Conservation (phyloP, 2,888 invertebrate species). For the Macrosiphum euphorbiae region DNA sequence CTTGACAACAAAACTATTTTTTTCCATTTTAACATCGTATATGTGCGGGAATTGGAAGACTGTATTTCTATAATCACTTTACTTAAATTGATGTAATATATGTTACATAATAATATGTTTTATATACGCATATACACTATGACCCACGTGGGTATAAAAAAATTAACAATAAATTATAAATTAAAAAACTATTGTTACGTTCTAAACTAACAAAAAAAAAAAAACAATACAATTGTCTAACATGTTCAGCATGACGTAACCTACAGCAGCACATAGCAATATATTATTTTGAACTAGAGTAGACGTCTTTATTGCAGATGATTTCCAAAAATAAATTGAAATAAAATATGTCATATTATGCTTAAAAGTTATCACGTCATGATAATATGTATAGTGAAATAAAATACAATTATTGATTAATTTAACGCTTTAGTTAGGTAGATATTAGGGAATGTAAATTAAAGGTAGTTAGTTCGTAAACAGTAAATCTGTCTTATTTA, state of each 20-base stretch:
- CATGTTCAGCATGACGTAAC: neutral
- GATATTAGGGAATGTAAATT: neutral
- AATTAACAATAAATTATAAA: neutral
- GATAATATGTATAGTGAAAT: neutral
- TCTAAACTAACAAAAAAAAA: neutral
- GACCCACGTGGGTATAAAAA: neutral
- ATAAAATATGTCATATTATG: neutral
- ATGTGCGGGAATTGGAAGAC: neutral
- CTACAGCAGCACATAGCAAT: neutral
- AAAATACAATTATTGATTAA: neutral
- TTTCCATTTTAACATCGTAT: neutral
- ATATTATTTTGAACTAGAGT: neutral
- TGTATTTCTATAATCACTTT: neutral
- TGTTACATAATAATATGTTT: neutral
- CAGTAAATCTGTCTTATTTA: neutral
- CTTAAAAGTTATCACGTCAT: too few relatives aligned
- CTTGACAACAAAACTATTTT: neutral
- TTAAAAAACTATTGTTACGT: too few relatives aligned
- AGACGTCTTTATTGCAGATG: neutral
- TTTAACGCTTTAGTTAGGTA: neutral
- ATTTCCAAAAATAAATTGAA: neutral
- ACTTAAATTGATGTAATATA: constrained; percentile 7
- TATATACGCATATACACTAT: neutral
- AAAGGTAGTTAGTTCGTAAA: neutral
- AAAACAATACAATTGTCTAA: neutral